These are phyloP conservation scores for Sclerodermus sp. DNA, from an alignment of 2,888 invertebrate genomes.

Conservation along the genomic window DNA sequence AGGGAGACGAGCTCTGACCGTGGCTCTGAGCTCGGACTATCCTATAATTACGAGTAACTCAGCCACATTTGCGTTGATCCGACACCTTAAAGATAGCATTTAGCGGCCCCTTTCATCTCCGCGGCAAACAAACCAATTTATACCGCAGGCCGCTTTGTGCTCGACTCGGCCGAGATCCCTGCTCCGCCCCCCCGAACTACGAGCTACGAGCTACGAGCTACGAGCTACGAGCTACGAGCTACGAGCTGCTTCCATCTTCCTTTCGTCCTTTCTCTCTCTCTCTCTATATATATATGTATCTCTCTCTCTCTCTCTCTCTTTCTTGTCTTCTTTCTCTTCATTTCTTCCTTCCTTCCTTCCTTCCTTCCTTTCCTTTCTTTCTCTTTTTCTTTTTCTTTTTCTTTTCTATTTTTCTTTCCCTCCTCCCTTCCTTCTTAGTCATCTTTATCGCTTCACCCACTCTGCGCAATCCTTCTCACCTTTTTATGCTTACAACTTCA, in stretches of 20 bases:
- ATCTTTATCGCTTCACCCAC: no score
- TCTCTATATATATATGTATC: no score
- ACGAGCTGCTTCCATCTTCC: slow-evolving; percentile 13
- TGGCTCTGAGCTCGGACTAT: slow-evolving; percentile 47
- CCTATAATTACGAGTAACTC: slow-evolving; percentile 59
- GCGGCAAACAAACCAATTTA: slow-evolving; percentile 59
- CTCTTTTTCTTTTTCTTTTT: slow-evolving; percentile 5
- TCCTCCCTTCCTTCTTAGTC: background rate
- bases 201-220: slow-evolving; percentile 37
- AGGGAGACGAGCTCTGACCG: slow-evolving; percentile 39
- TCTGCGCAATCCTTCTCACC: no score
- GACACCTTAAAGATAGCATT: slow-evolving; percentile 59
- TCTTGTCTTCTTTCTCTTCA: background rate
- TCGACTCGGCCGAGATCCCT: slow-evolving; percentile 24
- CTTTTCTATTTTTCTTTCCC: background rate
- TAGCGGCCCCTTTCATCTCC: slow-evolving; percentile 59
- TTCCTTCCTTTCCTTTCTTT: background rate
- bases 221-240: slow-evolving; percentile 14
- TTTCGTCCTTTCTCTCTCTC: background rate
- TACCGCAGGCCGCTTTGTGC: slow-evolving; percentile 60
- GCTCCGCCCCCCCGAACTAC: slow-evolving; percentile 32
- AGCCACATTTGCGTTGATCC: slow-evolving; percentile 59
- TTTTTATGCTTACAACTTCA: no score
- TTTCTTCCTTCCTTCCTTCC: background rate
- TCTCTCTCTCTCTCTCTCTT: background rate